Base-by-base conservation (phyloP, 2,797 vertebrate genomes). In the Tauraco hartlaubi region DNA sequence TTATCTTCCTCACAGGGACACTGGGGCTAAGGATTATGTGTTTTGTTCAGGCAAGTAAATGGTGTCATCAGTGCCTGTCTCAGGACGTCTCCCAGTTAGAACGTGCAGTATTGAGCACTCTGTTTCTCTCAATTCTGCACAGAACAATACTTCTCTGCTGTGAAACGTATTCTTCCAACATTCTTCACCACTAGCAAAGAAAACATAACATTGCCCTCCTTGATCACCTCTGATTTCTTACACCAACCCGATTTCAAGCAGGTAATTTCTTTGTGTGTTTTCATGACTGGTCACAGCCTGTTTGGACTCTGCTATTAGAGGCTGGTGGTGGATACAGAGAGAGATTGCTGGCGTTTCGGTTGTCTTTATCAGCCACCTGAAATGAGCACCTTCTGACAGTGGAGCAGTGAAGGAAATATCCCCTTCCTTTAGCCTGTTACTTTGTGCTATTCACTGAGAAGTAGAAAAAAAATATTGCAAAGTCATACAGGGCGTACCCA, bases 381-480 rank as follows among this genome's bases (percentile, higher is more conserved):
- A 84, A 81, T 55, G 55, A 91, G 49, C 73, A 72, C 64, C 35
- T 84, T 85, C 35, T 71, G 68, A 48, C 59, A 41, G 69, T 9
- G n/a, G 17, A 68, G 63, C 74, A 17, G 22, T 37, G 18, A 77
- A 69, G 79, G 66, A 90, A 33, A 10, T 44, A 44, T 4, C 52
- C 46, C 64, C 49, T 52, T 76, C 68, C 67, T 82, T 92, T 61
- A 66, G 12, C 62, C 59, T 74, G 12, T 86, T 84, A 35, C 46
- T 89, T 93, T 83, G 58, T 33, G 37, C 64, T 90, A 10, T 72
- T 97, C 92, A 81, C 67, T 71, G 74, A 93, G 66, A 86, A 68
- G 23, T 1, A 52, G 23, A 14, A 73, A 78, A 82, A 85, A 77
- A 90, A 63, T 74, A 61, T 13, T 92, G 95, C 86, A 63, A 52